Percentiles rank a stretch among this genome's conserved stretches.
Evolutionary conservation across 2,113 vertebrate genomes (phyloP).

Genomic region (Oryzias javanicus): DNA sequence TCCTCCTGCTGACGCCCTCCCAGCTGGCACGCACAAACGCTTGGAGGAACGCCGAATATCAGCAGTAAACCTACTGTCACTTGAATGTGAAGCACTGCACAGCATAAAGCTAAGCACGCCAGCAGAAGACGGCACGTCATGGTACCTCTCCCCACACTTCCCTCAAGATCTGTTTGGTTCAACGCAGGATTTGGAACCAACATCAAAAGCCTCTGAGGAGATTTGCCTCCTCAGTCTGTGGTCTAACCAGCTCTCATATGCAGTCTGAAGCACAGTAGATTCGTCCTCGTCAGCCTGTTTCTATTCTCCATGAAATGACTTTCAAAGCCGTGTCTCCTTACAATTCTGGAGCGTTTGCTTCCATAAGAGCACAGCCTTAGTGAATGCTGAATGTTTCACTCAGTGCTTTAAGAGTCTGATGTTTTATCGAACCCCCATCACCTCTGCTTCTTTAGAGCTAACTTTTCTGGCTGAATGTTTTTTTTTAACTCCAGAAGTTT

Average conservation of each 20-base stretch:
- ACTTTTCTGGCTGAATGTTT: conserved; percentile 32
- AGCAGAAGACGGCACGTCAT: conserved; percentile 22
- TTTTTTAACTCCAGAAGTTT: conserved; percentile 21
- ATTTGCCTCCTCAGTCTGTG: conserved; percentile 19
- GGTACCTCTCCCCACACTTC: conserved; percentile 24
- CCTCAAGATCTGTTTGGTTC: conserved; percentile 16
- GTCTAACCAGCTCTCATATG: conserved; percentile 3
- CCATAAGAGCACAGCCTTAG: neutral
- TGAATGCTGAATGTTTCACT: conserved; percentile 7
- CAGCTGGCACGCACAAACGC: neutral
- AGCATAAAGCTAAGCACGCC: conserved; percentile 40
- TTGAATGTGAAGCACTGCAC: conserved; percentile 38
- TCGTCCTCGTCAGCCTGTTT: conserved; percentile 15
- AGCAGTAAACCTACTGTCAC: neutral
- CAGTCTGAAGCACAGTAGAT: conserved; percentile 53
- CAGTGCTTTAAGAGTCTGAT: conserved; percentile 25
- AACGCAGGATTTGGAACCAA: conserved; percentile 34
- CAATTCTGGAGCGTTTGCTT: conserved; percentile 17
- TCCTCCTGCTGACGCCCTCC: conserved; percentile 76
- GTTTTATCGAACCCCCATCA: conserved; percentile 46
- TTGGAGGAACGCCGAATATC: neutral
- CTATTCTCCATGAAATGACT: conserved; percentile 9
- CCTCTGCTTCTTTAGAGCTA: neutral
- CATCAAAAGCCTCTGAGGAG: conserved; percentile 26
- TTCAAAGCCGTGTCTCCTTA: conserved; percentile 6